phyloP scores from a whole-genome alignment of 23 tunicate species.

The Diplosoma virens region DNA sequence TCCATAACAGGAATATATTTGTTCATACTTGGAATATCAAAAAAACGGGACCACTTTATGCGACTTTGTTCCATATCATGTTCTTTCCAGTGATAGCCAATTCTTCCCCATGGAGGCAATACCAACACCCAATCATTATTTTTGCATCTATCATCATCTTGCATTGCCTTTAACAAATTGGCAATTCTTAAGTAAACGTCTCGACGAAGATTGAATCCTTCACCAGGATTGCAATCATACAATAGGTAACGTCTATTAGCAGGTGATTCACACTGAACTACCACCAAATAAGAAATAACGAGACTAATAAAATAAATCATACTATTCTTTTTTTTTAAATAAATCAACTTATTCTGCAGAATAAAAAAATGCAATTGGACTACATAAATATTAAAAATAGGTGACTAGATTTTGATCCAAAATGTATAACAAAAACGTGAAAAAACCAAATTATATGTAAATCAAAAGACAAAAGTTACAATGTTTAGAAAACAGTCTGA shows the following conservation, averaged over 20 bases:
- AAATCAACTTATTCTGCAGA: too few relatives aligned
- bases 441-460: too few relatives aligned
- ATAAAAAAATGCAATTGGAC: too few relatives aligned
- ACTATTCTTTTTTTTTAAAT: too few relatives aligned
- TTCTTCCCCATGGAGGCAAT: constrained; percentile 99
- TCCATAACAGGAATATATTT: constrained; percentile 86
- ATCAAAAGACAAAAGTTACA: too few relatives aligned
- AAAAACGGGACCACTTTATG: constrained; percentile 85
- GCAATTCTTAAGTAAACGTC: constrained; percentile 95
- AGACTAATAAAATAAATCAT: too few relatives aligned
- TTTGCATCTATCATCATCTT: constrained; percentile 30
- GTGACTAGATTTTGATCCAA: too few relatives aligned
- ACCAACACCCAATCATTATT: constrained; percentile 87
- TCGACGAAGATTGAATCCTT: constrained; percentile 92
- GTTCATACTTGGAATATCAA: constrained; percentile 72
- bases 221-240: constrained; percentile 98
- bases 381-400: too few relatives aligned
- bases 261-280: not conserved
- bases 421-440: too few relatives aligned
- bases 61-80: constrained; percentile 80
- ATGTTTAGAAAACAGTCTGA: too few relatives aligned
- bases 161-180: constrained; percentile 56
- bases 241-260: constrained; percentile 64
- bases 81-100: constrained; percentile 98
- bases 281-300: too few relatives aligned